A percentile compares a stretch with the other conserved stretches of the same genome.
These are phyloP conservation scores for Idaea dimidiata DNA, from an alignment of 2,888 invertebrate genomes.

Conservation along the genomic window DNA sequence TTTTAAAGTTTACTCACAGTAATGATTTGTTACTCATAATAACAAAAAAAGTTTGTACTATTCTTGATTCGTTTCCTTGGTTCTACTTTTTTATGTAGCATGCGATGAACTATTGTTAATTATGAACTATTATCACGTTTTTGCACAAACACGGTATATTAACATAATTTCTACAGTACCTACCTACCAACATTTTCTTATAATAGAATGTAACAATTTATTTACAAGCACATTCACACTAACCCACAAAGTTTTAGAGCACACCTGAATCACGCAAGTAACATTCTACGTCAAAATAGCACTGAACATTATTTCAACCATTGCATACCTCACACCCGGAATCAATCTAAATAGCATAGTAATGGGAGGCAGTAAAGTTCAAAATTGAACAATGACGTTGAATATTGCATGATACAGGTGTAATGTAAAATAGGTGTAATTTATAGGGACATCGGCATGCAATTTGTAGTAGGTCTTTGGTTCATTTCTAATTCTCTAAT, in stretches of 20 bases:
- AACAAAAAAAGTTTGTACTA: too few species aligned
- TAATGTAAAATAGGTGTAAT: conserved; percentile 37
- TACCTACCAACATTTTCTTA: too few species aligned
- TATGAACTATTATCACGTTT: too few species aligned
- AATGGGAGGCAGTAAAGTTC: conserved; percentile 47
- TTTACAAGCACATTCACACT: neutral
- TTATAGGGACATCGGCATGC: conserved; percentile 33
- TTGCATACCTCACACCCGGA: conserved; percentile 42
- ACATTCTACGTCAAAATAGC: conserved; percentile 22
- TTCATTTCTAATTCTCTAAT: neutral
- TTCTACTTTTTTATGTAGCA: too few species aligned
- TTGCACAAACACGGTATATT: too few species aligned
- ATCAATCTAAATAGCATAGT: conserved; percentile 45
- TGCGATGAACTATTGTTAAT: too few species aligned
- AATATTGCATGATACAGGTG: conserved; percentile 27
- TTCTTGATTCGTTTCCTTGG: too few species aligned
- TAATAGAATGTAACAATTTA: too few species aligned
- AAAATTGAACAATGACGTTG: conserved; percentile 54
- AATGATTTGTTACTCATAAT: too few species aligned
- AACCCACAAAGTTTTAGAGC: neutral
- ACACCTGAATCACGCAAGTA: neutral
- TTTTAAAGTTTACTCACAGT: too few species aligned
- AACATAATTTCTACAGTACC: too few species aligned
- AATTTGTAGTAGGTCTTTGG: conserved; percentile 24
- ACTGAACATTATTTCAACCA: conserved; percentile 26